Base-by-base conservation (phyloP, 1,140 invertebrate species). In the Eriosoma lanigerum region DNA sequence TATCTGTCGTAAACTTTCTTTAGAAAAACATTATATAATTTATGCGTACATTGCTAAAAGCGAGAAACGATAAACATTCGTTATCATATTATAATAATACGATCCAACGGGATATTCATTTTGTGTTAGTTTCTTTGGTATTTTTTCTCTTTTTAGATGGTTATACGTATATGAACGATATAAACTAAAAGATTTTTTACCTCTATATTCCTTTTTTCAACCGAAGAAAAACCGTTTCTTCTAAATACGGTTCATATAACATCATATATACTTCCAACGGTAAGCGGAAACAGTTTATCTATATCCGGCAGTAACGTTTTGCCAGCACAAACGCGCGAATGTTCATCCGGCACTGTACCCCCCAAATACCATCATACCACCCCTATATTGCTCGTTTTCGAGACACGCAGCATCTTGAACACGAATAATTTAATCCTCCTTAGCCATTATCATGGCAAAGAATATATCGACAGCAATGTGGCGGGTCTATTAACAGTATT, bases 211-310 rank as follows among this genome's bases (percentile, higher is more conserved):
- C 26, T 26, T 60, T 60, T 60, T 60, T 29, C 17, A 60, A 29
- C 13, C 58, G 58, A 17, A 60, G 4, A 60, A 60, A 60, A 29
- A 26, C 13, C 56, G 24, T 60, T 15, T 1, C 26, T 60, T 60
- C 58, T 29, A 62, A 62, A 62, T 62, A 62, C 17, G 19, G 8
- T 32, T 29, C 60, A 17, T 29, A 62, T 62, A 26, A 62, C 58
- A 26, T 10, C 8, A 62, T 32, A 62, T 26, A 32, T 32, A 62
- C 15, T 32, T 62, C 60, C 17, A 68, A 68, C 13, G 44, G 66
- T 68, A 44, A 68, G 21, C 66, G 66, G 21, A 68, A 68, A 68
- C 66, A n/a, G 12, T 68, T 68, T 68, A 68, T 68, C 66, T 24
- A 68, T 68, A 68, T 68, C 66, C 66, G 66, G 66, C 15, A 48